Conservation (phyloP, 2,888 invertebrate genomes). For the Iphiclides podalirius region DNA sequence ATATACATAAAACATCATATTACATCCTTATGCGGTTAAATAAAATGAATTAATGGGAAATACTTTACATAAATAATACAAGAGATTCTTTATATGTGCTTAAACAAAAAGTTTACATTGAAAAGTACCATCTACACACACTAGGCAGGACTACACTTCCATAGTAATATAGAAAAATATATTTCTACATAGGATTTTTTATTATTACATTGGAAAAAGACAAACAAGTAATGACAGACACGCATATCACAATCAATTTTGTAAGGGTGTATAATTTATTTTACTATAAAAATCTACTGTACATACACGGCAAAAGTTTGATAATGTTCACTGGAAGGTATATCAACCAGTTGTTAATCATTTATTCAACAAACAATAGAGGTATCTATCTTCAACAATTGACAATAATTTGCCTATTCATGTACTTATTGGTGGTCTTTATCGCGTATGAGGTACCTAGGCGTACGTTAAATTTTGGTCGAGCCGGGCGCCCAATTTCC, state of each 20-base stretch:
- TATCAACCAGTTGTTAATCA: constrained; percentile 33
- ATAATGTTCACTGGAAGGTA: constrained; percentile 28
- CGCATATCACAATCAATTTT: constrained; percentile 15
- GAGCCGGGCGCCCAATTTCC: no score
- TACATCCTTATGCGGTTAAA: background rate
- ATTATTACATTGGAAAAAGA: constrained; percentile 1
- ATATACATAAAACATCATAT: constrained; percentile 2
- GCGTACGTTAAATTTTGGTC: constrained; percentile 18
- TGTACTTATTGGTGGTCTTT: constrained; percentile 42
- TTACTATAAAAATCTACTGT: constrained; percentile 21
- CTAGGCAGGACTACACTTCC: background rate
- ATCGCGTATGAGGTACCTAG: constrained; percentile 28
- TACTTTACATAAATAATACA: background rate
- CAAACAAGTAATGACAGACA: constrained; percentile 6
- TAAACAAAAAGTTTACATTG: constrained; percentile 6
- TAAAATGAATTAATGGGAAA: constrained; percentile 7
- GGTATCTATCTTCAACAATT: constrained; percentile 55
- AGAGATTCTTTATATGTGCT: constrained; percentile 7
- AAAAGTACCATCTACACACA: background rate
- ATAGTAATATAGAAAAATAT: constrained; percentile 14
- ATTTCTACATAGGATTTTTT: background rate
- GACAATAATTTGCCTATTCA: constrained; percentile 52
- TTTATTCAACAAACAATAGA: constrained; percentile 43
- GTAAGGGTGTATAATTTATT: constrained; percentile 7
- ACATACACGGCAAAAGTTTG: constrained; percentile 23